Base-by-base conservation (phyloP, 2,888 invertebrate genomes). In the Torymus aiolomorphi region DNA sequence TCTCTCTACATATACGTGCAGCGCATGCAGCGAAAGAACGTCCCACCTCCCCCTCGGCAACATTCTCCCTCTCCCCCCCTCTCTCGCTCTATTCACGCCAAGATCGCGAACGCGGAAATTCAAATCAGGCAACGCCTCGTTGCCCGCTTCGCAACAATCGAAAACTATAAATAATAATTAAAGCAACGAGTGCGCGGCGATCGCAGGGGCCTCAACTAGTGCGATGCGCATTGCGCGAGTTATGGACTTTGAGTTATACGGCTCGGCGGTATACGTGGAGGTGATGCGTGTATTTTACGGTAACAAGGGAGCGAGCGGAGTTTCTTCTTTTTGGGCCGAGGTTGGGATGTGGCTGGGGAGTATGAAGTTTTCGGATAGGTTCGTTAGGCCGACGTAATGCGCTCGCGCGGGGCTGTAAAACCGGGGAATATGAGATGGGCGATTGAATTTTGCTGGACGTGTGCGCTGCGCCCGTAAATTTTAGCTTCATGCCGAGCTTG, bases 151-250 rank as follows among this genome's bases (percentile, higher is more conserved):
- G 42, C 67, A 72, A 80, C 82, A 80, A 85, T 84, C 82, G 83
- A 80, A 80, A 80, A 84, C 85, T 83, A 86, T 86, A 86, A 86
- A 86, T 86, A 86, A 86, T 86, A 85, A 86, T 86, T 86, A 85
- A 83, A 86, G 83, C 82, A 82, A 62, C 56, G 11, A n/a, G 20
- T 42, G 10, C n/a, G n/a, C 62, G 56, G n/a, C 31, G 31, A 31
- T 42, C 42, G 42, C 8, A 8, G 62, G 61, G 24, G 54, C 63
- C 69, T 69, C 69, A 78, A 78, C 78, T 78, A 78, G 65, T 61
- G 79, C 78, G 42, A 63, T 63, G 57, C 61, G 31, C 66, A 24
- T 24, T 62, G 8, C 62, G 18, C 72, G 24, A 81, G 72, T 81
- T 76, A 78, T 78, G 51, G 18, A 61, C 72, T 71, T 72, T 80